A percentile compares a stretch with the other conserved stretches of the same genome.
These are phyloP conservation scores for Tautogolabrus adspersus DNA, from an alignment of 2,113 vertebrate species.

Conservation along the genomic window DNA sequence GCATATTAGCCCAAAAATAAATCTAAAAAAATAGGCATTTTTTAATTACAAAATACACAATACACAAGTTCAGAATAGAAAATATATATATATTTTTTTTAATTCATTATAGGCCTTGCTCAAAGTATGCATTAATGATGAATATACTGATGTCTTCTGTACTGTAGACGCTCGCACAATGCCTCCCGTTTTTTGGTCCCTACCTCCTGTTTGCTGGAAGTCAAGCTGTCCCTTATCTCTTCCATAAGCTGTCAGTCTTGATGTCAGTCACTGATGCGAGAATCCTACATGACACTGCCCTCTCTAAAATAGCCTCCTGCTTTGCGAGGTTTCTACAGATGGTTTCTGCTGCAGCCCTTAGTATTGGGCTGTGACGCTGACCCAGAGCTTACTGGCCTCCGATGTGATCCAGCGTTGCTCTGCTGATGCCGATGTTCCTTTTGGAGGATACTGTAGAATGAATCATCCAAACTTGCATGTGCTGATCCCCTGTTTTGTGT, in stretches of 20 bases:
- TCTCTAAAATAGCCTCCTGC: slow-evolving; percentile 2
- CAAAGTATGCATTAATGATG: slow-evolving; percentile 10
- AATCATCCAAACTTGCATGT: neutral
- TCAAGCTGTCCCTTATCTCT: slow-evolving; percentile 8
- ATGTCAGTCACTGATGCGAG: slow-evolving; percentile 1
- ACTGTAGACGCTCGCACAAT: slow-evolving; percentile 25
- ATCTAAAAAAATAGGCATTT: no score
- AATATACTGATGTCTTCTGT: neutral
- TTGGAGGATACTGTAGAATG: slow-evolving; percentile 1
- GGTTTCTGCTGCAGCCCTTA: slow-evolving; percentile 3
- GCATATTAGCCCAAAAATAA: no score
- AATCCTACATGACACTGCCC: neutral
- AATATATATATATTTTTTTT: no score
- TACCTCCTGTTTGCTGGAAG: neutral
- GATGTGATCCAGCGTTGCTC: slow-evolving; percentile 21
- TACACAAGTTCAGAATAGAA: no score
- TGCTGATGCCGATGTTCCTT: slow-evolving; percentile 1
- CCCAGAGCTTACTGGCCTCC: slow-evolving; percentile 24
- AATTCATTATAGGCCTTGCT: slow-evolving; percentile 2
- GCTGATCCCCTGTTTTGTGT: neutral
- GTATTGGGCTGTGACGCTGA: slow-evolving; percentile 10
- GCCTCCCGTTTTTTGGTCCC: neutral
- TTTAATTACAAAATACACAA: no score
- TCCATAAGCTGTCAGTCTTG: slow-evolving; percentile 1
- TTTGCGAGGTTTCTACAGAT: slow-evolving; percentile 18